These are phyloP conservation scores for Anas capensis DNA, from an alignment of 2,797 vertebrate genomes.

Conservation along the genomic window DNA sequence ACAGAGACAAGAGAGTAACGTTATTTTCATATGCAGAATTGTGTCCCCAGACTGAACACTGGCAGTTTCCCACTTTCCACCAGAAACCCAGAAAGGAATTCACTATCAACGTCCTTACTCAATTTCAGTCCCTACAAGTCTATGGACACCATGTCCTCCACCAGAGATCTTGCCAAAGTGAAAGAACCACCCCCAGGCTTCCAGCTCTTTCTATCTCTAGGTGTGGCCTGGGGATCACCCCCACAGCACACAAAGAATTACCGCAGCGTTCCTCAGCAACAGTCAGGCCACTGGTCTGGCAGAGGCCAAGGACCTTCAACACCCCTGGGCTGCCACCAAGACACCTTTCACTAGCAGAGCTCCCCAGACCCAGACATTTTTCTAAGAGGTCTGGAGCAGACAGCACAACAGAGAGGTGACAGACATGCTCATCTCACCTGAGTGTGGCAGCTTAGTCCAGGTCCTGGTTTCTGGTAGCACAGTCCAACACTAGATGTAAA, in stretches of 20 bases:
- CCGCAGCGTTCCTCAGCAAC: neutral
- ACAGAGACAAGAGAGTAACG: neutral
- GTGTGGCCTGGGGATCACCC: neutral
- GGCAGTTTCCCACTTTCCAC: neutral
- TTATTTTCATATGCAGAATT: neutral
- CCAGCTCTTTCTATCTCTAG: neutral
- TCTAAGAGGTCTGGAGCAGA: neutral
- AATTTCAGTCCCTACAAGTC: neutral
- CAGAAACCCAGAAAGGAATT: neutral
- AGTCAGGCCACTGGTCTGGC: neutral
- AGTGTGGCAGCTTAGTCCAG: neutral
- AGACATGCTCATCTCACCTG: neutral
- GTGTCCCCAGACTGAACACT: neutral
- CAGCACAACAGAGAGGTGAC: neutral
- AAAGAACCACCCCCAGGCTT: neutral
- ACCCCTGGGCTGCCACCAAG: neutral
- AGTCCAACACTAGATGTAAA: neutral
- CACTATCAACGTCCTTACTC: neutral
- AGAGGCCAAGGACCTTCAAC: neutral
- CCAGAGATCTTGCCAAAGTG: neutral
- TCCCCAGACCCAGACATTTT: neutral
- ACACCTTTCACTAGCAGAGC: neutral
- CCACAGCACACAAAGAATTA: neutral
- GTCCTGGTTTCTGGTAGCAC: neutral
- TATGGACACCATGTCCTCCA: fast-evolving